Evolutionary conservation across 92 coral and sea anemone genomes (phyloP).

Genomic region (Zoanthus sansibaricus): DNA sequence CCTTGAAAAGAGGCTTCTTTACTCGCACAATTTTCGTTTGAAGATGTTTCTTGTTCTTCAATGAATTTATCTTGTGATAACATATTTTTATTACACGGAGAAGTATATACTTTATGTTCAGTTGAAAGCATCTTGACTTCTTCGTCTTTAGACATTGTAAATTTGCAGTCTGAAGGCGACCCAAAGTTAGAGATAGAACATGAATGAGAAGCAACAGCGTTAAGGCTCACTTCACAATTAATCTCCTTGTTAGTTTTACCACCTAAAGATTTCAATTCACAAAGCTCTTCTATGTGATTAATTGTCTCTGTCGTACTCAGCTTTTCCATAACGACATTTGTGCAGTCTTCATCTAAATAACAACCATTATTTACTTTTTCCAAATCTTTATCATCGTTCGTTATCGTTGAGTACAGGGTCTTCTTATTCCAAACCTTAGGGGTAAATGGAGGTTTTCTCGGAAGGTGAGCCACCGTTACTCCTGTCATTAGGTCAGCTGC

Average conservation of each 20-base stretch:
- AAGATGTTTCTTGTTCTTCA: neutral
- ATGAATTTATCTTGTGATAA: neutral
- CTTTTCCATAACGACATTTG: neutral
- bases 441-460: constrained; percentile 79
- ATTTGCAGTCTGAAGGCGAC: neutral
- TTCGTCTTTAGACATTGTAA: neutral
- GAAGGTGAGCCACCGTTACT: constrained; percentile 64
- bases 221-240: neutral
- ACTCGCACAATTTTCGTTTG: neutral
- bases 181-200: constrained; percentile 1
- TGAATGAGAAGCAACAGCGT: neutral
- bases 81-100: neutral
- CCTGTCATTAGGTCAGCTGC: constrained; percentile 76
- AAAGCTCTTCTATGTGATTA: neutral
- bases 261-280: constrained; percentile 7
- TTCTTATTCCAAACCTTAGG: constrained; percentile 69
- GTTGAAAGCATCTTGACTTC: neutral
- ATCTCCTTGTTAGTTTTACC: neutral
- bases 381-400: neutral
- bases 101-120: neutral
- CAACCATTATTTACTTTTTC: neutral
- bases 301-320: neutral
- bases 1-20: neutral
- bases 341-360: neutral
- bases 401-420: neutral